These are phyloP conservation scores for Micropterix aruncella DNA, from an alignment of 2,888 invertebrate species.

Conservation along the genomic window DNA sequence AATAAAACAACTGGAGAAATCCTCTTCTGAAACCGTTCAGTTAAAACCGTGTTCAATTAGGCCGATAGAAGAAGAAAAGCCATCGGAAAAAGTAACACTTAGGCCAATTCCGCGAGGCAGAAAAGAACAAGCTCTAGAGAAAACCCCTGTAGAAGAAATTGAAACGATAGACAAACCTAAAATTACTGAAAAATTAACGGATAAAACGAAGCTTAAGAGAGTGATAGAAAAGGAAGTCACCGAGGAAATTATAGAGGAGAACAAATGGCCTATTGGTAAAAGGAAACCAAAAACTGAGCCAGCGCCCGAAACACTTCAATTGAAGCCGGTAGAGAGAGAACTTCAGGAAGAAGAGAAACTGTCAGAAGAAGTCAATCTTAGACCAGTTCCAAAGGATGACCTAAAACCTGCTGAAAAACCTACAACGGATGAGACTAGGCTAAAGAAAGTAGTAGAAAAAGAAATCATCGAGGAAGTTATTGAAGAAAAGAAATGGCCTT, in stretches of 20 bases:
- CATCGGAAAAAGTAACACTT: slow-evolving; percentile 23
- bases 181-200: slow-evolving; percentile 12
- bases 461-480: slow-evolving; percentile 17
- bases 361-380: slow-evolving; percentile 18
- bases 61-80: slow-evolving; percentile 19
- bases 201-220: slow-evolving; percentile 16
- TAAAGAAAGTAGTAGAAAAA: slow-evolving; percentile 18
- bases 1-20: slow-evolving; percentile 17
- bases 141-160: slow-evolving; percentile 30
- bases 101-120: slow-evolving; percentile 24
- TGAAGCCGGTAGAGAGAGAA: slow-evolving; percentile 5
- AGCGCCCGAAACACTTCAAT: background rate
- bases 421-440: slow-evolving; percentile 13
- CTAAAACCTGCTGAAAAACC: slow-evolving; percentile 19
- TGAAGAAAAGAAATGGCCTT: slow-evolving; percentile 18
- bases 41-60: slow-evolving; percentile 15
- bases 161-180: no score
- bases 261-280: slow-evolving; percentile 16
- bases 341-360: slow-evolving; percentile 5
- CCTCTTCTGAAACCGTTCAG: slow-evolving; percentile 18
- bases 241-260: slow-evolving; percentile 19
- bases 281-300: slow-evolving; percentile 4
- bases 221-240: slow-evolving; percentile 17
- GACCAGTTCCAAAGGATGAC: slow-evolving; percentile 17
- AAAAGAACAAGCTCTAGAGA: slow-evolving; percentile 15